Evolutionary conservation across 2,113 vertebrate genomes (phyloP).

Genomic region (Eublepharis macularius): DNA sequence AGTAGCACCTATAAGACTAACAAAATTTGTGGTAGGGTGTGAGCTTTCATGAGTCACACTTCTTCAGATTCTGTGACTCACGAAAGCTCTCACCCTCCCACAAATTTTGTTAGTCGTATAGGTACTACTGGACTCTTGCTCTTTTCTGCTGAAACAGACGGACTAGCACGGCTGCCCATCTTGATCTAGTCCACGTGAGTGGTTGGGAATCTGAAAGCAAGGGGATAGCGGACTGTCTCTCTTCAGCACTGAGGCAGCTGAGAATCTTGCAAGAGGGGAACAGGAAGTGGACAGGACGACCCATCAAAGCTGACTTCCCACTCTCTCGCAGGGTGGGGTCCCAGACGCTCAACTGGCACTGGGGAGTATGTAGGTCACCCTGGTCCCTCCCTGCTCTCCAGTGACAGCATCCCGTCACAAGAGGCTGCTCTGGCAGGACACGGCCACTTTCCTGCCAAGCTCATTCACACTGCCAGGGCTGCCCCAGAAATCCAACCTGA

Average conservation of each 20-base stretch:
- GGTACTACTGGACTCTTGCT: too few species aligned
- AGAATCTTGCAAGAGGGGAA: too few species aligned
- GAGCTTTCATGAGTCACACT: too few species aligned
- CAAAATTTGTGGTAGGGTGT: too few species aligned
- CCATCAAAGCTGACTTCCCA: neutral
- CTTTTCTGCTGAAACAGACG: too few species aligned
- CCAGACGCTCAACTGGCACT: neutral
- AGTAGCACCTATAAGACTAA: too few species aligned
- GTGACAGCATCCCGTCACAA: too few species aligned
- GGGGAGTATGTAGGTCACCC: neutral
- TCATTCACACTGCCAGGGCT: neutral
- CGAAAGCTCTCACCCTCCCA: too few species aligned
- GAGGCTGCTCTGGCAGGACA: neutral
- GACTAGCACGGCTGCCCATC: too few species aligned
- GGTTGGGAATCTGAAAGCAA: neutral
- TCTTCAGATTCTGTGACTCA: too few species aligned
- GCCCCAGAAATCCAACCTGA: conserved; percentile 17
- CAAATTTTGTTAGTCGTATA: too few species aligned
- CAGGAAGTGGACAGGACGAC: neutral
- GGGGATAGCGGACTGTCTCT: neutral
- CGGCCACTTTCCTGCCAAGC: neutral
- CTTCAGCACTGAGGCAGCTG: neutral
- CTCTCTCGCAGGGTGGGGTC: neutral
- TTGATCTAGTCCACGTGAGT: neutral
- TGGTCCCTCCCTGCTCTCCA: neutral